Evolutionary conservation across 2,888 invertebrate species (phyloP), one percentile per base, ranked within the genome.

Genomic region (Macropis europaea): DNA sequence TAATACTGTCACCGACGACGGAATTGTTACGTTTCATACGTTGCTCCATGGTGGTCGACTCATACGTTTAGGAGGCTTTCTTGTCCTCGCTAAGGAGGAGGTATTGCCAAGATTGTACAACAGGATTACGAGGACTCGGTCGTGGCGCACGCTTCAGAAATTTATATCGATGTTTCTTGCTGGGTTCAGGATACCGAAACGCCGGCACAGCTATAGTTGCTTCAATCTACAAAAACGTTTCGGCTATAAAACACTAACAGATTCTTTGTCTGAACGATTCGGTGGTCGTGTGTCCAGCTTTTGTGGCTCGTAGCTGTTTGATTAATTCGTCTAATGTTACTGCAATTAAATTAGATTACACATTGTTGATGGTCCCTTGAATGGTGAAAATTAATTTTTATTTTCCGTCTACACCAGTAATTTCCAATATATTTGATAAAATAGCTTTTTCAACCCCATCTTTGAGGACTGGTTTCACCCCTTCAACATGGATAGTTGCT

Each of bases 61-160:
- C 57, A 57, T 72, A 64, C 56, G 68, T 70, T 60, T 47, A 17
- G 57, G 43, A 45, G 54, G 69, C 68, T 82, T 77, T 77, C 79
- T 81, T 77, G 72, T 71, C 76, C 64, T 28, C 69, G 63, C 67
- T 84, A 85, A 87, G 85, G 80, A 84, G 82, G 86, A 87, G 82
- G 76, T 83, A 87, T 87, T 82, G 83, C 83, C 74, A 9, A 62
- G 84, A 86, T 86, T 83, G 82, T 81, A 84, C 84, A 82, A 79
- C 68, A 80, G 87, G 84, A 87, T 87, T 86, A 86, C 82, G 75
- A 81, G 80, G 82, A 82, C 77, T 76, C 71, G 83, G 83, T 82
- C 78, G 81, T 79, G 68, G 62, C 70, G 63, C 73, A 61, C 76
- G 73, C 67, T 63, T 60, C 62, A 56, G 62, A 84, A 84, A 86